Base-by-base conservation (phyloP, 2,113 vertebrate genomes). In the Mesembrinibis cayennensis region DNA sequence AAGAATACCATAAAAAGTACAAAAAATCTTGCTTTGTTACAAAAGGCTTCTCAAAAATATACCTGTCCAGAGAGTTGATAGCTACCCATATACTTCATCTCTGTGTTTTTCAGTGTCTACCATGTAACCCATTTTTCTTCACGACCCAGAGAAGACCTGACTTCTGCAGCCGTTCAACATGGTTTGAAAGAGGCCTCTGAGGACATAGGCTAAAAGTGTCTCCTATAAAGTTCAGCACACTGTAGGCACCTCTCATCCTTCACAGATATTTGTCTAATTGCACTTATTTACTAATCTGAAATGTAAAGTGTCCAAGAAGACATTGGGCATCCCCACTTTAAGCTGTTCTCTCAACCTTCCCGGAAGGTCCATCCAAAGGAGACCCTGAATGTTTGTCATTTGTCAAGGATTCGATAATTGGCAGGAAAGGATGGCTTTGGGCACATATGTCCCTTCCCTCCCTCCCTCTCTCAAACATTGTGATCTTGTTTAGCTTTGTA, bases 361-460 rank as follows among this genome's bases (percentile, higher is more conserved):
- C 63, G 71, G 79, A 58, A 93, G 58, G 36, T 79, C 47, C 47
- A 84, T 59, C 65, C 44, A 49, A 61, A 81, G 59, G 44, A 91
- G 36, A 69, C 32, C 26, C 69, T 78, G 69, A 59, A 89, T 72
- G 9, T 89, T 92, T 94, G 40, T 93, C 16, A 42, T 89, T 95
- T 96, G 83, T 92, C 72, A 95, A 76, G 52, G 59, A 81, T 93
- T 95, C 1, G 2, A 30, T 94, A 92, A 94, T 58, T 95, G 91
- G 22, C 52, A 96, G 62, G 44, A 93, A 90, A 90, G 9, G n/a
- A 80, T 93, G 49, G 53, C 87, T 91, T 91, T 95, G 84, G 70
- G 78, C 74, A 87, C 23, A 4, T 86, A 49, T 42, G 36, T 72
- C 47, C 27, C 21, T 23, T 87, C 30, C 29, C 56, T 93, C 10